phyloP scores from a whole-genome alignment of 2,888 invertebrate genomes.

The Slavum lentiscoides region DNA sequence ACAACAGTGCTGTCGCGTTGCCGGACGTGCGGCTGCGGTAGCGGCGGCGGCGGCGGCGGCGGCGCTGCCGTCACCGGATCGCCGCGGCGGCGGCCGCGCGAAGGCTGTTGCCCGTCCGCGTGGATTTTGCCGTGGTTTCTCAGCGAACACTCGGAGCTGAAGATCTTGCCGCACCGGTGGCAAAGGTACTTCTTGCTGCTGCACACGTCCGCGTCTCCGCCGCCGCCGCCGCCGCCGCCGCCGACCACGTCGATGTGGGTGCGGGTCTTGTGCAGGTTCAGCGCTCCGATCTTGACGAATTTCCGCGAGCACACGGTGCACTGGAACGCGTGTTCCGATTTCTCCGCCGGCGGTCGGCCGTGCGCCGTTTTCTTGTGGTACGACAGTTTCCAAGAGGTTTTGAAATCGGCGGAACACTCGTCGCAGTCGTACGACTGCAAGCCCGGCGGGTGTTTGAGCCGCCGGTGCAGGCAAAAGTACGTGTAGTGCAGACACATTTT shows the following conservation, averaged over 20 bases:
- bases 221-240: slow-evolving; percentile 32
- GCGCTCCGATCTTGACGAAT: slow-evolving; percentile 41
- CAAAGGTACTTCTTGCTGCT: slow-evolving; percentile 28
- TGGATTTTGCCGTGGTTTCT: slow-evolving; percentile 46
- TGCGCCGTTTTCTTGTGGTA: slow-evolving; percentile 40
- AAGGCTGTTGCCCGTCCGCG: not conserved
- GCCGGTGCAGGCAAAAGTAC: slow-evolving; percentile 55
- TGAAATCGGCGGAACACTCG: slow-evolving; percentile 22
- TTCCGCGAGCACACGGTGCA: slow-evolving; percentile 29
- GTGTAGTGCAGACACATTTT: slow-evolving; percentile 56
- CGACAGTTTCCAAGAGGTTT: slow-evolving; percentile 38
- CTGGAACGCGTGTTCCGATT: not conserved
- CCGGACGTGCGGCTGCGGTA: too few species aligned
- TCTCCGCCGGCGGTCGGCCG: not conserved
- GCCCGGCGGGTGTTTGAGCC: slow-evolving; percentile 51
- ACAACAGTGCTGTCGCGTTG: too few species aligned
- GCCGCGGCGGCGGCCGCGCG: not conserved
- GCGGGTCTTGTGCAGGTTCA: slow-evolving; percentile 47
- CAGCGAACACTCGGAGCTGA: slow-evolving; percentile 51
- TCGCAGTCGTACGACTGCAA: slow-evolving; percentile 29
- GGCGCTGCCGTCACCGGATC: not conserved
- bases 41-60: too few species aligned
- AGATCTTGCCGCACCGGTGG: slow-evolving; percentile 53
- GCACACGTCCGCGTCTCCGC: slow-evolving; percentile 26
- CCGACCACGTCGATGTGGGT: slow-evolving; percentile 39